A percentile compares a stretch with the other conserved stretches of the same genome.
These are phyloP conservation scores for Tetanocera ferruginea DNA, from an alignment of 2,888 invertebrate genomes.

Conservation along the genomic window DNA sequence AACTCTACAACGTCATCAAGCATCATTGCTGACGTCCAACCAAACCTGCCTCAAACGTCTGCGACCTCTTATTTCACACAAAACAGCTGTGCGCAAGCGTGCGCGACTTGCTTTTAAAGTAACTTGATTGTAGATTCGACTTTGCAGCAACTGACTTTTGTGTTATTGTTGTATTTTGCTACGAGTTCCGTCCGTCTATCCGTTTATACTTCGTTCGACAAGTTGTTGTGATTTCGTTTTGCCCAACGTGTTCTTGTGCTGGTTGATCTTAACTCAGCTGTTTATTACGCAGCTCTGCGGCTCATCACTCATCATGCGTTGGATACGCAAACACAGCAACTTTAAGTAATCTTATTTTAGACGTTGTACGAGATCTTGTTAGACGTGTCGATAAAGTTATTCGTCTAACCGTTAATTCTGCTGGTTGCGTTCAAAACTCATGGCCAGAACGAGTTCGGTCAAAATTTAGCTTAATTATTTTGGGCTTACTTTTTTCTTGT, in stretches of 20 bases:
- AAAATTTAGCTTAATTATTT: conserved; percentile 38
- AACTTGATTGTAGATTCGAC: conserved; percentile 9
- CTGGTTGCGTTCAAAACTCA: neutral
- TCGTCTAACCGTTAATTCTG: conserved; percentile 41
- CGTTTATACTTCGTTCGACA: neutral
- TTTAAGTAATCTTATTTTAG: conserved; percentile 28
- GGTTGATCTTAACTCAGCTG: neutral
- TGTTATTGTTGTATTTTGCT: too few species aligned
- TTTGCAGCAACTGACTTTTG: conserved; percentile 20
- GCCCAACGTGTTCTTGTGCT: neutral
- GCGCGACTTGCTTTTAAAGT: neutral
- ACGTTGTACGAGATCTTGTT: conserved; percentile 44
- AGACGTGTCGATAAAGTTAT: conserved; percentile 43
- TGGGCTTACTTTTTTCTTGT: neutral
- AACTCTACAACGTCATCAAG: conserved; percentile 7
- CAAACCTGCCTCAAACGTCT: too few species aligned
- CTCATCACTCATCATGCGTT: neutral
- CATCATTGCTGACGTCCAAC: conserved; percentile 7
- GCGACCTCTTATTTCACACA: too few species aligned
- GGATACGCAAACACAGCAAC: conserved; percentile 30
- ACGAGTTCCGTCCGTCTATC: too few species aligned
- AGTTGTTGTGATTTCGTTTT: neutral
- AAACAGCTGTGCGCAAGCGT: conserved; percentile 4
- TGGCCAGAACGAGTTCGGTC: conserved; percentile 44
- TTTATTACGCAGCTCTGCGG: neutral